Percentiles rank a stretch among this genome's conserved stretches.
These are phyloP conservation scores for Daubentonia madagascariensis DNA, from an alignment of 2,113 vertebrate species.

Conservation along the genomic window DNA sequence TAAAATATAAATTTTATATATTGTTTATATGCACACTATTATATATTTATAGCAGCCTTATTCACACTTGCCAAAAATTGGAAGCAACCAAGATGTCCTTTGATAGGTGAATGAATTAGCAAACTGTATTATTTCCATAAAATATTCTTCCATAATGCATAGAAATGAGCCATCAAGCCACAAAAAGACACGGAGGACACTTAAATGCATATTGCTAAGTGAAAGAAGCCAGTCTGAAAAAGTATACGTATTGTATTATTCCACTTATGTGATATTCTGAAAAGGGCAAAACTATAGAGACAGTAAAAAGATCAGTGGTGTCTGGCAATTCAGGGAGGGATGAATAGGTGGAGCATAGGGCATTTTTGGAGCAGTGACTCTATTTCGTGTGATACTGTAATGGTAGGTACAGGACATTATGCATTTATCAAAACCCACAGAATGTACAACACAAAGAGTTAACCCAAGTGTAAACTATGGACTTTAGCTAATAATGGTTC, in stretches of 20 bases:
- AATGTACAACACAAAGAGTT: not conserved
- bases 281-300: not conserved
- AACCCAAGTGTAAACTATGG: not conserved
- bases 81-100: not conserved
- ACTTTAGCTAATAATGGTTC: not conserved
- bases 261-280: not conserved
- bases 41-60: not conserved
- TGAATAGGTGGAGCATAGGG: not conserved
- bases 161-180: not conserved
- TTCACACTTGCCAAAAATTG: not conserved
- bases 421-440: not conserved
- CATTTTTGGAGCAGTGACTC: not conserved
- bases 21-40: not conserved
- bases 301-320: not conserved
- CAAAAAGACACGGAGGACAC: not conserved
- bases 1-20: too few relatives aligned
- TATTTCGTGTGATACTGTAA: not conserved
- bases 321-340: not conserved
- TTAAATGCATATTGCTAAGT: not conserved
- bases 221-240: not conserved
- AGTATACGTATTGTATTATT: not conserved
- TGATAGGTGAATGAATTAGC: not conserved
- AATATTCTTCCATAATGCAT: not conserved
- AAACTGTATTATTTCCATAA: not conserved
- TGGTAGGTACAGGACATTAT: not conserved